phyloP scores from a whole-genome alignment of 2,113 vertebrate species.

The Corythoichthys intestinalis region DNA sequence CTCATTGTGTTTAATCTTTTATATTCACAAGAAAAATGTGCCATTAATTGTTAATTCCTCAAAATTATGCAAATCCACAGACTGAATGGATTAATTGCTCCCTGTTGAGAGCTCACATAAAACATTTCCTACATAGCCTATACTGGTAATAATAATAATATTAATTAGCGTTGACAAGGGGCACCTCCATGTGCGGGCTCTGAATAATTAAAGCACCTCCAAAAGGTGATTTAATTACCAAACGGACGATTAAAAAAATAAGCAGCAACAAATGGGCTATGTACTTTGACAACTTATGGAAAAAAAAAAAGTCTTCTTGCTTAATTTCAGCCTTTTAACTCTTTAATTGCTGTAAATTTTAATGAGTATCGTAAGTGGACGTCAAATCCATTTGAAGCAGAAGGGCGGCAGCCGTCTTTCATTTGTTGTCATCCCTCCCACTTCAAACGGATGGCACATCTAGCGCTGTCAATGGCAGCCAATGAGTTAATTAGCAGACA shows the following conservation, averaged over 20 bases:
- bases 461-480: too few relatives aligned
- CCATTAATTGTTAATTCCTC: conserved; percentile 39
- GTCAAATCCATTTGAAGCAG: too few relatives aligned
- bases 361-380: too few relatives aligned
- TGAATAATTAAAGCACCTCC: not conserved
- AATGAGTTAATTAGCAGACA: too few relatives aligned
- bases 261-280: not conserved
- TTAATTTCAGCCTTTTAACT: too few relatives aligned
- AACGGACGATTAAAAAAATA: not conserved
- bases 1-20: conserved; percentile 11
- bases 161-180: not conserved
- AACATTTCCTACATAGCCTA: conserved; percentile 26
- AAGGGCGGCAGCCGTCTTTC: too few relatives aligned
- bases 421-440: too few relatives aligned
- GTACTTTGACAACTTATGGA: too few relatives aligned
- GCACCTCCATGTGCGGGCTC: not conserved
- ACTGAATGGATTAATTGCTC: conserved; percentile 32
- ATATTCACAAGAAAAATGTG: conserved; percentile 24
- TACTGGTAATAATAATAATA: not conserved
- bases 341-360: too few relatives aligned
- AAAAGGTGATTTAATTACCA: not conserved
- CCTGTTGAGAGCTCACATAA: conserved; percentile 24
- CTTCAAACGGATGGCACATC: too few relatives aligned
- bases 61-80: conserved; percentile 28
- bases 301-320: too few relatives aligned